Evolutionary conservation across 2,113 vertebrate species (phyloP), one percentile per base, ranked within the genome.

Genomic region (Pholis gunnellus): DNA sequence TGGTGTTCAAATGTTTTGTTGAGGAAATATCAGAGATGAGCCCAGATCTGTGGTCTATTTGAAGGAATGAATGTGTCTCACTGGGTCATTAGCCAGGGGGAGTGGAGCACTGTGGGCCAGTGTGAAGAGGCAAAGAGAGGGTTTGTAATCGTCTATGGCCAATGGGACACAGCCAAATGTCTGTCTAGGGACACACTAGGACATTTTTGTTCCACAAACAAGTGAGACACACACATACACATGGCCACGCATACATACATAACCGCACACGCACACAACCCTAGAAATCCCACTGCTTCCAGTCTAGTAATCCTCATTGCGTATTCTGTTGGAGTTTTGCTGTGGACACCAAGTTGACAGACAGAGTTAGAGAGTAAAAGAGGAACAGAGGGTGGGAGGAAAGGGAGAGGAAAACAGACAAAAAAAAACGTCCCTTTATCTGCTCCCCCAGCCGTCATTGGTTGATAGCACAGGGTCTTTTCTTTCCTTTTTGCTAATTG

Each of bases 401-500:
- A 87, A 82, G 82, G 52, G 80, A 86, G 83, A 81, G 83, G 74
- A 87, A 83, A 85, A 81, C 79, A 88, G 80, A 87, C 76, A 88
- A 84, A 90, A 72, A 72, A 84, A 27, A 22, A 31, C 71, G 46
- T 88, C 84, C 89, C 85, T 77, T 75, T 88, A 81, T 79, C 81
- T 15, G 31, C 84, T 87, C 74, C 63, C 82, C 78, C 83, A 70
- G 78, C 85, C 85, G 44, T 87, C 82, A 93, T 95, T 89, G 90
- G 92, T 90, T 77, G 85, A 93, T 91, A 89, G 94, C 91, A 92
- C 78, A 77, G 81, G 86, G 84, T 87, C 88, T 91, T 92, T 95
- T 94, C 84, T 93, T 87, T 89, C 79, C 87, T 89, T 90, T 91
- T 92, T 89, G 91, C 93, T 96, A 95, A 95, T 95, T 96, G 95